phyloP scores from a whole-genome alignment of 1,140 invertebrate species.

The Triops longicaudatus region DNA sequence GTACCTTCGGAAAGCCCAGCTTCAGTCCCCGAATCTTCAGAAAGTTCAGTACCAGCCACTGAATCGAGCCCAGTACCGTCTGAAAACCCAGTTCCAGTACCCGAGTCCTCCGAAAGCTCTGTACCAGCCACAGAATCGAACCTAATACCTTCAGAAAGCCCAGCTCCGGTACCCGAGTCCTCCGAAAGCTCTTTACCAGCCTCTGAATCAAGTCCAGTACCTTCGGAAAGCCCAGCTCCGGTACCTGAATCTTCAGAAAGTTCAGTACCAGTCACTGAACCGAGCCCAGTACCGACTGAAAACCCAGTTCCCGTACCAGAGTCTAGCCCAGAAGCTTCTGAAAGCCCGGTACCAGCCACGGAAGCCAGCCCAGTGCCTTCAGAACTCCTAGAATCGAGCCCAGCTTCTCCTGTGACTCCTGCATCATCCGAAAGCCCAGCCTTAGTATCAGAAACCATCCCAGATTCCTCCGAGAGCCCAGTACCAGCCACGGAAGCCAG shows the following conservation, averaged over 20 bases:
- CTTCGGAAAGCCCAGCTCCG: neutral
- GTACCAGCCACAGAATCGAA: neutral
- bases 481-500: conserved; percentile 13
- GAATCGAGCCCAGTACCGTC: neutral
- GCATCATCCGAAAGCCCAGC: neutral
- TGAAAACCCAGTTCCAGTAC: too few relatives aligned
- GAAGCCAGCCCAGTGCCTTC: conserved; percentile 4
- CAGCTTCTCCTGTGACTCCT: neutral
- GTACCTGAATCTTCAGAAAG: neutral
- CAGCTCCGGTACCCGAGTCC: neutral
- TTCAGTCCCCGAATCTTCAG: neutral
- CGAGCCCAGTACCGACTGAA: neutral
- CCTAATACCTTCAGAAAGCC: neutral
- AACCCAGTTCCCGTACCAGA: neutral
- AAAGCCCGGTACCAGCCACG: neutral
- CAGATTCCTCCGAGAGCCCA: neutral
- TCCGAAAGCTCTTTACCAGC: neutral
- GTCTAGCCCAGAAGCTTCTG: neutral
- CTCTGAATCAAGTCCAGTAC: neutral
- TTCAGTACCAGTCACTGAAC: neutral
- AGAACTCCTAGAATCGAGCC: too few relatives aligned
- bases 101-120: too few relatives aligned
- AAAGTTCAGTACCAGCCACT: neutral
- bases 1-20: neutral
- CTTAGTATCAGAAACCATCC: neutral